Base-by-base conservation (phyloP, 2,888 invertebrate species). In the Coleophora deauratella region DNA sequence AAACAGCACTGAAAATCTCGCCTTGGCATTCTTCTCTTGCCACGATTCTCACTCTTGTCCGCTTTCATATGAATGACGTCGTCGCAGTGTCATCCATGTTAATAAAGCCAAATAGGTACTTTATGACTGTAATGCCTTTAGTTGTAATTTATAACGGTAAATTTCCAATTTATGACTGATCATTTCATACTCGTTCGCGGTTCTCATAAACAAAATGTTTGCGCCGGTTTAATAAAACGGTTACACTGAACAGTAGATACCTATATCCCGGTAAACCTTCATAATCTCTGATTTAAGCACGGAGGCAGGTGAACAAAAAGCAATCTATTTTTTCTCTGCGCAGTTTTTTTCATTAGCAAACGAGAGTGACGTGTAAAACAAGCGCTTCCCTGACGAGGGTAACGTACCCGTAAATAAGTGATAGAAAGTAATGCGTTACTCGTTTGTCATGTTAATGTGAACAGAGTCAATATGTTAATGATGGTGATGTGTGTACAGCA, bases 321-420 rank as follows among this genome's bases (percentile, higher is more conserved):
- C 78, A 79, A 77, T 81, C 79, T 73, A 76, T 75, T 74, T 76
- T 72, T 73, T n/a, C 62, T 59, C 64, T 52, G 66, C 64, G 60
- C 67, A 72, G 68, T 78, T 80, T 21, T 80, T 82, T 82, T 81
- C 81, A 81, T 81, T 81, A 80, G 74, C 72, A 73, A 78, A 79
- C 75, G 72, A 69, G 78, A 76, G 74, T 79, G 81, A 81, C 74
- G 77, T 78, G 80, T 81, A 76, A 78, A 81, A 81, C 79, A 78
- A 78, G 72, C 74, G 62, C 59, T 68, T 66, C 50, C 51, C 64
- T 76, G 78, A 79, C 72, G 74, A 78, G 79, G 78, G 79, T 79
- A 21, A 6, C 21, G 21, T n/a, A 50, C 54, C 63, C 53, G 74
- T 78, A 76, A 79, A 79, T 75, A 77, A 75, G 70, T 62, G 61